Base-by-base conservation (phyloP, 2,113 vertebrate species). In the Cyanoderma ruficeps region DNA sequence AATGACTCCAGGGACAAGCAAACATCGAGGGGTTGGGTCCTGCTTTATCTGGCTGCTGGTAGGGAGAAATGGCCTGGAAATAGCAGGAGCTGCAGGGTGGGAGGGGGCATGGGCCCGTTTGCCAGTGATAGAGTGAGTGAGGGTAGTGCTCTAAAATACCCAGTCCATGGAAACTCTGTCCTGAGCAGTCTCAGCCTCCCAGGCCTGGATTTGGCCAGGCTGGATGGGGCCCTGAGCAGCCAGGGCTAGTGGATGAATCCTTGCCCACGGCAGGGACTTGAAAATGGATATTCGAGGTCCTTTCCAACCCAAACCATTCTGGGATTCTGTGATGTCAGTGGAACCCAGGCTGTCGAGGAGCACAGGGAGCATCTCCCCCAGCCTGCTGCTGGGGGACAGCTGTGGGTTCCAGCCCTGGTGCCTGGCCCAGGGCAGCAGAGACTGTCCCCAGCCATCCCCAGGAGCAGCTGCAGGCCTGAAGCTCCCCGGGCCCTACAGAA, bases 91-190 rank as follows among this genome's bases (percentile, higher is more conserved):
- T 65, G 27, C 27, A 14, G 46, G 50, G 28, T 24, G 20, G 72
- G 90, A 87, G 24, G 25, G 35, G 57, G 15, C 13, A 68, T 0
- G 0, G 33, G 19, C 7, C 22, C 0, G 4, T 24, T 30, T 52
- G 49, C 13, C 24, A 22, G 47, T 0, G 24, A 11, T 11, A 4
- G 0, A 1, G 35, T 5, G 33, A 47, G 68, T 0, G 0, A 56
- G 31, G 44, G 12, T 2, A 16, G 4, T 4, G 74, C 59, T 74
- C 20, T 27, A 16, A 70, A 65, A 50, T 5, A 24, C 7, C 13
- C 42, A 52, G 4, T 5, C 47, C 3, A 1, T 15, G 42, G 42
- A 44, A 20, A 39, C 11, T 25, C 61, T 31, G 23, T 22, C 53
- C 60, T 24, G n/a, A 33, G 3, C 37, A 21, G 15, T 9, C 31